Evolutionary conservation across 30 jellyfish, hydroid and myxozoan genomes (phyloP), one percentile per base, ranked within the genome.

Genomic region (Cassiopea andromeda): DNA sequence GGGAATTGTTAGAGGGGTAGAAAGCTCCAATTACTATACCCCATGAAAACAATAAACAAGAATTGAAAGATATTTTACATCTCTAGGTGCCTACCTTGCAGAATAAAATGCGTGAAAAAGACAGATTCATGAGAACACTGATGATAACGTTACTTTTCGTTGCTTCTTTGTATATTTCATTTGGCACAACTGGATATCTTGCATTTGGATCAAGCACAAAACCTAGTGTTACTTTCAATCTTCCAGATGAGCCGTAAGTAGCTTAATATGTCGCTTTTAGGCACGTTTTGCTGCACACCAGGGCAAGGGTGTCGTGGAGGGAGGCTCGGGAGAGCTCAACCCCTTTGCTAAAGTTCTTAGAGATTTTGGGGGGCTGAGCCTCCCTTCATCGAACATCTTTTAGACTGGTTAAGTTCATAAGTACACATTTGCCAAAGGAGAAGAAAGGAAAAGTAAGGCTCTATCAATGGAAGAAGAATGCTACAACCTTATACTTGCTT

Each of bases 211-310:
- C 79, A 17, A 86, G 85, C 8, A 92, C 98, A 9, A 75, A 87
- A 38, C 98, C 98, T 46, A 96, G 98, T 60, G 90, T 96, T 7
- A 81, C 99, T 1, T 73, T 91, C 57, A 96, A 96, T 71, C 90
- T 96, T 3, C 99, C 99, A 1, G 76, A 85, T 54, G 93, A 92
- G 14, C 92, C 93, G 98, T 89, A 74, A 84, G 98, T 77, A 47
- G 84, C 6, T 48, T 17, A 7, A 4, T 6, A 68, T 68, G 8
- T 43, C 68, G 60, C 38, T 8, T 46, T 68, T 9, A 8, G 15
- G 7, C 15, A 16, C 61, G 3, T 44, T 10, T 19, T 58, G 7
- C 7, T 54, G 64, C 64, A 54, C 7, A 54, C 12, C 12, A 27
- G 38, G 38, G 38, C 38, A 27, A 27, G 38, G 38, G 38, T 27